Evolutionary conservation across 2,113 vertebrate species (phyloP), one percentile per base, ranked within the genome.

Genomic region (Dolichotis patagonum): DNA sequence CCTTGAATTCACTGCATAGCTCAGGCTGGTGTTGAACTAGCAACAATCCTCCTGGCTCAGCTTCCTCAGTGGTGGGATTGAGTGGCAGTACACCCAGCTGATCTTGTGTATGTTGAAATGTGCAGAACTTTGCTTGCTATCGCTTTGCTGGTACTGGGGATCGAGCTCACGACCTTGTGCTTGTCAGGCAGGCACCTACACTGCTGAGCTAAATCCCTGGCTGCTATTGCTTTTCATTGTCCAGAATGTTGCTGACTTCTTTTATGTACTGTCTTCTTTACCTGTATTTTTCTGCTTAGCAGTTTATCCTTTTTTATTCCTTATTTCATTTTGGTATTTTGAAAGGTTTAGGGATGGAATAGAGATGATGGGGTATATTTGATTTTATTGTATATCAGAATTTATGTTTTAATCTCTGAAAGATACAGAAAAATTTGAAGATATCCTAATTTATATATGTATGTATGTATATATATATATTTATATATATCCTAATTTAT

Each of bases 261-360:
- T 52, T 93, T 88, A 85, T 82, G 5, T 91, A 19, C 17, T 88
- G 24, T 88, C 30, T 83, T 3, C 6, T 83, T 35, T 84, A 26
- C 13, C 5, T 91, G 43, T 75, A 75, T 88, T 52, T 96, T 90
- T 91, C 82, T n/a, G 65, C 24, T 86, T 85, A 22, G 62, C 38
- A 7, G 16, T 82, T 90, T 82, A 62, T 89, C 43, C 24, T 81
- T 85, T 92, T 75, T 65, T 54, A 86, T 86, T 93, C 30, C 49
- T 95, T 78, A 69, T 93, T 89, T 94, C 26, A 56, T 95, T 92
- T 96, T 95, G 69, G 7, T 46, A 46, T 46, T 46, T 46, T 46
- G 46, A 22, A 73, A 63, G 30, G 10, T 95, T 95, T 91, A 30
- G 28, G 63, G 32, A 84, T 30, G 54, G 41, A 86, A 85, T 92